These are phyloP conservation scores for Noctua pronuba DNA, from an alignment of 2,888 invertebrate genomes.

Conservation along the genomic window DNA sequence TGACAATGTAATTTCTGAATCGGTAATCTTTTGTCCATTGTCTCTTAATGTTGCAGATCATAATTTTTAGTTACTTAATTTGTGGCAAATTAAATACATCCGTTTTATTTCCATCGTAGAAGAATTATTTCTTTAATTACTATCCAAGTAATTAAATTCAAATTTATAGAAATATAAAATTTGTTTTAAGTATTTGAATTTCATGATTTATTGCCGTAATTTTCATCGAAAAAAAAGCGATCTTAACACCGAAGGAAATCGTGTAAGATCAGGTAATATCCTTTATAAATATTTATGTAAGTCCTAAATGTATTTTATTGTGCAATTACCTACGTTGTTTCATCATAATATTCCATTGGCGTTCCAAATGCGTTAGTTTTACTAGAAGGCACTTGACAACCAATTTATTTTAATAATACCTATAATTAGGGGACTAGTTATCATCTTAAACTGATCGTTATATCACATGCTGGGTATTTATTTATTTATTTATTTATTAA, in stretches of 20 bases:
- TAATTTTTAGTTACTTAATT: constrained; percentile 6
- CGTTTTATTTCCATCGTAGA: background rate
- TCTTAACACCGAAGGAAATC: background rate
- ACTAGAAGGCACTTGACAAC: too few species aligned
- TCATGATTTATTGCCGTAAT: background rate
- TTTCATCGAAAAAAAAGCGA: background rate
- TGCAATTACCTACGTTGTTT: background rate
- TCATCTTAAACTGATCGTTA: too few species aligned
- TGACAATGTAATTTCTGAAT: constrained; percentile 26
- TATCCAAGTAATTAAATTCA: too few species aligned
- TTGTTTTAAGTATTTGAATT: background rate
- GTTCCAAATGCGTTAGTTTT: too few species aligned
- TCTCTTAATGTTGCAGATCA: constrained; percentile 18
- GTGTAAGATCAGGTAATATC: background rate
- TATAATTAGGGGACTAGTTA: too few species aligned
- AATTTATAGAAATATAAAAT: constrained; percentile 9
- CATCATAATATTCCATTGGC: too few species aligned
- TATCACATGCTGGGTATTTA: too few species aligned
- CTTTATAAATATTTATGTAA: too few species aligned
- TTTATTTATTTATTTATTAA: too few species aligned
- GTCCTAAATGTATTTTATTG: background rate
- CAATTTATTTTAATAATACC: too few species aligned
- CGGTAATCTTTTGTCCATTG: constrained; percentile 27
- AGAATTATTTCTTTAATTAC: background rate
- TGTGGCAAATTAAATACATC: background rate